Evolutionary conservation across 2,888 invertebrate genomes (phyloP).

Genomic region (Pyralis farinalis): DNA sequence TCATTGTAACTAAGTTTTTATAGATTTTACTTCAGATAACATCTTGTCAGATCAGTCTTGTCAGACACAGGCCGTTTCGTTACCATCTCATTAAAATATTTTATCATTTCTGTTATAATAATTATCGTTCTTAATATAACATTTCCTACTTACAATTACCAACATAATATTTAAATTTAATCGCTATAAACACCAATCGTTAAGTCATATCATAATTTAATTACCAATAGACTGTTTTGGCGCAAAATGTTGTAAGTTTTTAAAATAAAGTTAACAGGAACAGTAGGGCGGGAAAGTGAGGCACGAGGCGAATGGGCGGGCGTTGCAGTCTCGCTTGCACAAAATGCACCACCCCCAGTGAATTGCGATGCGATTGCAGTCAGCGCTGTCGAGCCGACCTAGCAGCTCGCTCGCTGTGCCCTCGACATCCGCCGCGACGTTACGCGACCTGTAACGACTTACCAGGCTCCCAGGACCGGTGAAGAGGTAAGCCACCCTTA

Average conservation of each 20-base stretch:
- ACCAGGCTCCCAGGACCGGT: conserved; percentile 64
- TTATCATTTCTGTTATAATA: no score
- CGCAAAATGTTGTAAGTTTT: conserved; percentile 40
- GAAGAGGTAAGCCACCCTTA: conserved; percentile 68
- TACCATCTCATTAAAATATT: no score
- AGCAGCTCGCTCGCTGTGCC: conserved; percentile 58
- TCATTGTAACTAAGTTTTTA: conserved; percentile 28
- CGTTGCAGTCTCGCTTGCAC: conserved; percentile 77
- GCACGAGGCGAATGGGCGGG: conserved; percentile 74
- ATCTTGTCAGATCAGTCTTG: conserved; percentile 19
- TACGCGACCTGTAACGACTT: conserved; percentile 75
- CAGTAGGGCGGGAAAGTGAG: conserved; percentile 78
- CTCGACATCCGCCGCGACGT: conserved; percentile 43
- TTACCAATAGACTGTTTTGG: background rate
- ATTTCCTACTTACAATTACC: conserved; percentile 2
- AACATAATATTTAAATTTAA: no score
- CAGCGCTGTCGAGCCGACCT: conserved; percentile 57
- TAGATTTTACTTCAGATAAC: conserved; percentile 24
- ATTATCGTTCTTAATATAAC: no score
- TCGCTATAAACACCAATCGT: no score
- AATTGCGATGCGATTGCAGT: conserved; percentile 64
- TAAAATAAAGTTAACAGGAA: conserved; percentile 42
- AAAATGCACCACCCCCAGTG: conserved; percentile 71
- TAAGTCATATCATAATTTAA: no score
- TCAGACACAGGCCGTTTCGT: no score